These are phyloP conservation scores for Drosophila greeni DNA, from an alignment of 2,888 invertebrate species.

Conservation along the genomic window DNA sequence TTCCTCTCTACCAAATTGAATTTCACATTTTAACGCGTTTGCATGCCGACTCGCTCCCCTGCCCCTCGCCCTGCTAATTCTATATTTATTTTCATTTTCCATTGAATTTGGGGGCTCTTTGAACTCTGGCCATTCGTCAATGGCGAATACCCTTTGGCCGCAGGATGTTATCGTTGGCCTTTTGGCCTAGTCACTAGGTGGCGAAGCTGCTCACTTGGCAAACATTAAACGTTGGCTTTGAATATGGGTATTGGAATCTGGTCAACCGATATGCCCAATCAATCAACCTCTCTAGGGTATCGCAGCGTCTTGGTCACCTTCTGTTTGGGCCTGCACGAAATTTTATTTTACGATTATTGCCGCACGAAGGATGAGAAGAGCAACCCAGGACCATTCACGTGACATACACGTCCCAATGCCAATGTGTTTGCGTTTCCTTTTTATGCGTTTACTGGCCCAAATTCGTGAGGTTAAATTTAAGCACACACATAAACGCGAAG, in stretches of 20 bases:
- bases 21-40: slow-evolving; percentile 60
- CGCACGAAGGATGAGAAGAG: slow-evolving; percentile 1
- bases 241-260: too few relatives aligned
- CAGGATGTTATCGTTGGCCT: slow-evolving; percentile 13
- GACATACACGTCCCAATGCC: slow-evolving; percentile 36
- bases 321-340: slow-evolving; percentile 25
- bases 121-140: slow-evolving; percentile 46
- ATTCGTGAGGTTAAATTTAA: slow-evolving; percentile 61
- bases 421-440: slow-evolving; percentile 27
- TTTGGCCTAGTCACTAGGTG: slow-evolving; percentile 3
- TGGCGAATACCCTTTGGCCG: slow-evolving; percentile 40
- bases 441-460: slow-evolving; percentile 47
- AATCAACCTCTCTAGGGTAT: slow-evolving; percentile 8
- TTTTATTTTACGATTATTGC: slow-evolving; percentile 58
- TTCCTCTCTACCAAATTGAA: slow-evolving; percentile 37
- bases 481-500: slow-evolving; percentile 17
- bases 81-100: slow-evolving; percentile 48
- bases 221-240: slow-evolving; percentile 1
- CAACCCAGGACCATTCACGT: slow-evolving; percentile 31
- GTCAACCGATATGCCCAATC: slow-evolving; percentile 7
- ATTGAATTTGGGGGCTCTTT: slow-evolving; percentile 44
- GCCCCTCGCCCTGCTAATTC: slow-evolving; percentile 55
- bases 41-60: slow-evolving; percentile 53
- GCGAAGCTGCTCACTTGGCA: not conserved
- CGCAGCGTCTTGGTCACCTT: slow-evolving; percentile 44